These are phyloP conservation scores for Teleiodes luculella DNA, from an alignment of 2,888 invertebrate species.

Conservation along the genomic window DNA sequence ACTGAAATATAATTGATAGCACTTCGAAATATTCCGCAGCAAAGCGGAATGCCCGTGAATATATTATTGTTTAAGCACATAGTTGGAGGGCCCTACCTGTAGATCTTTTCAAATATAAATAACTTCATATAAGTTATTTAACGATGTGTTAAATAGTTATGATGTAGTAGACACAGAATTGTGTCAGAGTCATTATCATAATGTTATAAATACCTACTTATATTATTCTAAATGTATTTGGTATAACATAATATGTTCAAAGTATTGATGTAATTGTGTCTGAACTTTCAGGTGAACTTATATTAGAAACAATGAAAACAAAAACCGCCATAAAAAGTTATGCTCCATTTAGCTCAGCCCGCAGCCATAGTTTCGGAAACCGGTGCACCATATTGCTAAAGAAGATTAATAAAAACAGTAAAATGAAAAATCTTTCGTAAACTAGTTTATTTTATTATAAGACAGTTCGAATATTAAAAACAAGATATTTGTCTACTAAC, in stretches of 20 bases:
- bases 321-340: constrained; percentile 68
- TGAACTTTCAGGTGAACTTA: constrained; percentile 29
- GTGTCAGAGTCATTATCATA: too few species aligned
- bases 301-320: constrained; percentile 51
- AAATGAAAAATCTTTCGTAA: constrained; percentile 11
- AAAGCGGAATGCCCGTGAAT: constrained; percentile 32
- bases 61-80: not conserved
- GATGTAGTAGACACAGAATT: too few species aligned
- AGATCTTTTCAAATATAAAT: too few species aligned
- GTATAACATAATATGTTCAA: not conserved
- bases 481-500: too few species aligned
- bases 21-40: constrained; percentile 58
- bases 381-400: constrained; percentile 69
- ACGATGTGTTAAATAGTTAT: too few species aligned
- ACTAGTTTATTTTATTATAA: not conserved
- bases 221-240: not conserved
- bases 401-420: constrained; percentile 61
- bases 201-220: too few species aligned
- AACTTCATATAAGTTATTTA: too few species aligned
- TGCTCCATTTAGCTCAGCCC: constrained; percentile 62
- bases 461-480: too few species aligned
- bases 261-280: constrained; percentile 9
- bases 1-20: constrained; percentile 60
- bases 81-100: too few species aligned
- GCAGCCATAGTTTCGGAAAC: constrained; percentile 62